Percentiles rank a stretch among this genome's conserved stretches.
phyloP scores from a whole-genome alignment of 1,140 invertebrate species.

The Panagrolaimus sp. region DNA sequence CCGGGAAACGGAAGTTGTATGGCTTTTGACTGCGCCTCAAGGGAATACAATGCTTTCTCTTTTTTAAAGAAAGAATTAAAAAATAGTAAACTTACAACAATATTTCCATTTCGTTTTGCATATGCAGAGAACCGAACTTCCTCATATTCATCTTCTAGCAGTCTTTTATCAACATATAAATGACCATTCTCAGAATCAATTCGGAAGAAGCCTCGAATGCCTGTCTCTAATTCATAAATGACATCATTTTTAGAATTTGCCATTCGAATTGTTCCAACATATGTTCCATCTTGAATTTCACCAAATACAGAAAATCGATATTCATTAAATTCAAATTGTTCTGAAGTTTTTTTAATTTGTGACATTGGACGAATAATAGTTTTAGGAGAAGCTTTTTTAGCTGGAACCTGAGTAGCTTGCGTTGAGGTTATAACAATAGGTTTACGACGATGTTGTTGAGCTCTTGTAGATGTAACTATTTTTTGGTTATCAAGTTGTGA shows the following conservation, averaged over 20 bases:
- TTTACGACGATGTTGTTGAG: background rate
- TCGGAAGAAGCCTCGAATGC: constrained; percentile 36
- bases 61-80: background rate
- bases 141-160: constrained; percentile 36
- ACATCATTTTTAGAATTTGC: constrained; percentile 4
- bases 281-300: constrained; percentile 24
- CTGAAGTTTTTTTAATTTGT: background rate
- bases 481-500: background rate
- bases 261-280: constrained; percentile 28
- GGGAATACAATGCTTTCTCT: background rate
- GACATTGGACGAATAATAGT: constrained; percentile 9
- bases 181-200: constrained; percentile 26
- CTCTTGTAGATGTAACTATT: background rate
- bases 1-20: too few species aligned
- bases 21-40: too few species aligned
- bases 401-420: background rate
- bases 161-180: constrained; percentile 24
- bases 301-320: constrained; percentile 33
- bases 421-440: background rate
- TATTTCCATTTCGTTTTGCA: constrained; percentile 21
- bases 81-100: constrained; percentile 31
- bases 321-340: constrained; percentile 18
- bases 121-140: constrained; percentile 37
- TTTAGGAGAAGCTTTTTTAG: background rate
- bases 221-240: constrained; percentile 35